phyloP scores from a whole-genome alignment of 2,888 invertebrate species.

The Adela reaumurella region DNA sequence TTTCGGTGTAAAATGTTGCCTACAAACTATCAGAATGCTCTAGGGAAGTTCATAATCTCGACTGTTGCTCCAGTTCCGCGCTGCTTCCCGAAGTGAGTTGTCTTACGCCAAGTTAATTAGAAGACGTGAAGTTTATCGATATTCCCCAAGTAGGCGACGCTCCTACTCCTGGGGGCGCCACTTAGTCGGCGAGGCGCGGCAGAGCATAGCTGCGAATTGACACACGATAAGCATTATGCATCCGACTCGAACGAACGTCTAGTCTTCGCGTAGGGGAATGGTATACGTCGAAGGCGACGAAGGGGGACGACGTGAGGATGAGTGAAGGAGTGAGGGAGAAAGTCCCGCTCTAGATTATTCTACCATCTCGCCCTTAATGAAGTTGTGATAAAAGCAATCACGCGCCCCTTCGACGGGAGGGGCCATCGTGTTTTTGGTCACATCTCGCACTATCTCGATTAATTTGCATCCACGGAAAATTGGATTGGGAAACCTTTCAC shows the following conservation, averaged over 20 bases:
- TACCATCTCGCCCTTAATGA: background rate
- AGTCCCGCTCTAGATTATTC: background rate
- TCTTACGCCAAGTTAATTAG: too few relatives aligned
- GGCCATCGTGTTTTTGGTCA: too few relatives aligned
- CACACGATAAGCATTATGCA: background rate
- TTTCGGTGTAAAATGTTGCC: too few relatives aligned
- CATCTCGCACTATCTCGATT: too few relatives aligned
- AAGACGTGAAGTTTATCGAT: background rate
- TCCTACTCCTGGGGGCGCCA: background rate
- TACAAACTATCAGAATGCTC: too few relatives aligned
- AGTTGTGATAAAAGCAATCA: background rate
- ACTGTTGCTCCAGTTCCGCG: too few relatives aligned
- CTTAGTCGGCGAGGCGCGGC: background rate
- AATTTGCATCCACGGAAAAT: too few relatives aligned
- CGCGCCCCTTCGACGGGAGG: background rate
- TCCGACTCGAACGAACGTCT: background rate
- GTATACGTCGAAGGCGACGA: too few relatives aligned
- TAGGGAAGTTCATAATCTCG: too few relatives aligned
- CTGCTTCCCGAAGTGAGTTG: too few relatives aligned
- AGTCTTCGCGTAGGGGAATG: too few relatives aligned
- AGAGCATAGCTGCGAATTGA: background rate
- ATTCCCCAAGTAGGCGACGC: background rate
- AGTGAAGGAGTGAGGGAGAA: background rate
- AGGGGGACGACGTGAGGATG: background rate
- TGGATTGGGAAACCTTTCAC: too few relatives aligned